Evolutionary conservation across 2,888 invertebrate species (phyloP).

Genomic region (Antitype chi): DNA sequence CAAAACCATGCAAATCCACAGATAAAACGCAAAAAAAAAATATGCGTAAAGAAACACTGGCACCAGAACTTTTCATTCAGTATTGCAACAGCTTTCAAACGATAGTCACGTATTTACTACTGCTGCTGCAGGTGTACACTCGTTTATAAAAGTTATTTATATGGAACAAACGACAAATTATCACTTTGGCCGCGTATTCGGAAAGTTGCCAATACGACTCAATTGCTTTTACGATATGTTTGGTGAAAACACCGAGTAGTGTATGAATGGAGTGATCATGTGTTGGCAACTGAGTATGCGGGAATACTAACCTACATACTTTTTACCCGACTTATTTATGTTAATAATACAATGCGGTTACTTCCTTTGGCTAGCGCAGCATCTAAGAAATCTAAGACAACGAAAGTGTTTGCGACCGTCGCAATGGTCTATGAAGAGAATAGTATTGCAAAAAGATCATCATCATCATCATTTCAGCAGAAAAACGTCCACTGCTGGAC

Average conservation of each 20-base stretch:
- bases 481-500: too few relatives aligned
- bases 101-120: conserved; percentile 22
- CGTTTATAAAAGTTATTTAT: conserved; percentile 57
- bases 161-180: conserved; percentile 56
- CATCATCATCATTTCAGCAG: too few relatives aligned
- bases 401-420: too few relatives aligned
- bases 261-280: conserved; percentile 29
- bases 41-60: background rate
- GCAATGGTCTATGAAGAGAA: background rate
- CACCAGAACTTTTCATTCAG: conserved; percentile 30
- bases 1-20: background rate
- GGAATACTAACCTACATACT: background rate
- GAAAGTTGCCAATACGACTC: conserved; percentile 60
- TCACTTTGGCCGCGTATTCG: conserved; percentile 52
- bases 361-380: background rate
- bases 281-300: background rate
- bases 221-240: conserved; percentile 50
- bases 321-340: background rate
- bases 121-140: conserved; percentile 13
- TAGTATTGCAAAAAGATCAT: background rate
- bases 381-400: background rate
- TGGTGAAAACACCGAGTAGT: conserved; percentile 10
- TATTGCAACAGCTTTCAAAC: conserved; percentile 1
- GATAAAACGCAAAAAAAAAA: background rate
- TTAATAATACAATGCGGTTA: background rate